Evolutionary conservation across 2,888 invertebrate genomes (phyloP).

Genomic region (Pheosia tremula): DNA sequence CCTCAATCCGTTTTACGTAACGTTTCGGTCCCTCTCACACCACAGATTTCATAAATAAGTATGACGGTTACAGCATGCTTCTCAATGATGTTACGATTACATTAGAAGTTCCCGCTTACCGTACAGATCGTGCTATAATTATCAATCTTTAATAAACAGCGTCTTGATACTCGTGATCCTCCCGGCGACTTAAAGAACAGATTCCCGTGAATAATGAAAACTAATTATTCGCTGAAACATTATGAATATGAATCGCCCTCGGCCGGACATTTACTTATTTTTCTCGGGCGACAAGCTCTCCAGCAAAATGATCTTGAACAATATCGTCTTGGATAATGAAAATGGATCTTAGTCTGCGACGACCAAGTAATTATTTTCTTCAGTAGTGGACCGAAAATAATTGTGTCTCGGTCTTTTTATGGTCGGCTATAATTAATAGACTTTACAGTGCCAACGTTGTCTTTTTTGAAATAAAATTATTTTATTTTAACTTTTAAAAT

Average conservation of each 20-base stretch:
- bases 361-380: constrained; percentile 32
- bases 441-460: background rate
- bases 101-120: no score
- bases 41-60: no score
- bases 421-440: background rate
- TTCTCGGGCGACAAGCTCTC: constrained; percentile 44
- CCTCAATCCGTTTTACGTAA: no score
- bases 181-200: background rate
- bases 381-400: constrained; percentile 11
- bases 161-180: background rate
- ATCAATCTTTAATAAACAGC: background rate
- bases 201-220: constrained; percentile 56
- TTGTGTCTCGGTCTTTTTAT: background rate
- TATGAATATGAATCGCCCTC: constrained; percentile 61
- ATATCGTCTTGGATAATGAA: constrained; percentile 50
- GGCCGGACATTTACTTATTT: constrained; percentile 51
- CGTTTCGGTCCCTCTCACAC: no score
- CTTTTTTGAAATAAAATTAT: background rate
- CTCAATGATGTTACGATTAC: no score
- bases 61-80: no score
- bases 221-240: constrained; percentile 60
- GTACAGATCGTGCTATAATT: no score
- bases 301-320: constrained; percentile 47
- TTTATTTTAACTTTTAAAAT: background rate
- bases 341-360: constrained; percentile 45